Base-by-base conservation (phyloP, 2,888 invertebrate genomes). In the Epinotia ramella region DNA sequence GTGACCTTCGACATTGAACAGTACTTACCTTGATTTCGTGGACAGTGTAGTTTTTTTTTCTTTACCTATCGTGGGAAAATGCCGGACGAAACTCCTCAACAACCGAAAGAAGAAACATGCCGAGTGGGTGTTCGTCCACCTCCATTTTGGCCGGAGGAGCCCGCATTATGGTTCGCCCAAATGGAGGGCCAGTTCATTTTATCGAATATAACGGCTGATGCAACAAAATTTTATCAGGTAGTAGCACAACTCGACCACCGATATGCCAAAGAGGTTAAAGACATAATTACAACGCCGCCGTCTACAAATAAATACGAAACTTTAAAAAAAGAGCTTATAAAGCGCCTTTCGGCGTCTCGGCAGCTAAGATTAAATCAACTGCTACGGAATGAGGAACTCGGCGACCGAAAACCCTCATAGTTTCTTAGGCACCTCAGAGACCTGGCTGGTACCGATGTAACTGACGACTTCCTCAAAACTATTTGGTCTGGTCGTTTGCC, bases 401-500 rank as follows among this genome's bases (percentile, higher is more conserved):
- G 56, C 59, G 71, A 73, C 73, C 73, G 28, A 69, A 79, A 69
- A 64, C 76, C 18, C 28, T 73, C 67, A 33, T 73, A 72, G 69
- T 77, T 59, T 44, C 6, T 68, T 12, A n/a, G 68, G 7, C 68
- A 68, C 40, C 59, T 68, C 1, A 18, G 24, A 59, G 44, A 40
- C 20, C 18, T 68, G 9, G 68, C 59, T 4, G 68, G 59, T 2
- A 3, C 5, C 2, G 59, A 40, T 28, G 57, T 68, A 18, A 18
- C 68, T 9, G 68, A 68, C 16, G 59, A 68, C 4, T 68, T 68
- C 13, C 12, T 68, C 12, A 57, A 59, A 20, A 59, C 68, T 1
- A 40, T 59, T 9, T 68, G 59, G 68, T 20, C 20, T 7, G 20
- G 68, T 11, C n/a, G 68, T 20, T 59, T 68, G 24, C 68, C 68